Conservation (phyloP, 2,113 vertebrate species). For the Castor canadensis region DNA sequence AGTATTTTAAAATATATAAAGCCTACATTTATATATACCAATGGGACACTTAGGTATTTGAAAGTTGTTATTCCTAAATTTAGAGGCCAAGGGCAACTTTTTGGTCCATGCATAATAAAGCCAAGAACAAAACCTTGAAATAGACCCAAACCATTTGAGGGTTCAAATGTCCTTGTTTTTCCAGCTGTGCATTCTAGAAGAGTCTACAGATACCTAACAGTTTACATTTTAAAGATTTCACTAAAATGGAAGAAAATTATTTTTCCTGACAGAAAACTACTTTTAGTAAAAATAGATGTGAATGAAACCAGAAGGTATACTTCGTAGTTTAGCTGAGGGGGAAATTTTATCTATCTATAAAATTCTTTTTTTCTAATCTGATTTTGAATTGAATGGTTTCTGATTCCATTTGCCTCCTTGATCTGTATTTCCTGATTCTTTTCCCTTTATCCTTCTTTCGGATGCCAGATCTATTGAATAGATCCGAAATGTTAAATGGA, state of each 20-base stretch:
- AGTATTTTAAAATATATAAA: slow-evolving; percentile 3
- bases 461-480: background rate
- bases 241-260: slow-evolving; percentile 23
- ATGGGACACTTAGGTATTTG: slow-evolving; percentile 28
- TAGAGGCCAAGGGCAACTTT: slow-evolving; percentile 66
- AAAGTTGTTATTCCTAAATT: slow-evolving; percentile 42
- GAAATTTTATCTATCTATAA: slow-evolving; percentile 43
- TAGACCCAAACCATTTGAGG: slow-evolving; percentile 65
- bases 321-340: slow-evolving; percentile 41
- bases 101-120: slow-evolving; percentile 50
- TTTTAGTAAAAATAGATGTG: slow-evolving; percentile 56
- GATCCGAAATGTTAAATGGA: slow-evolving; percentile 11
- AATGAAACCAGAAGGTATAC: slow-evolving; percentile 58
- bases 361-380: slow-evolving; percentile 25
- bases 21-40: background rate
- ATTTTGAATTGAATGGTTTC: slow-evolving; percentile 54
- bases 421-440: background rate
- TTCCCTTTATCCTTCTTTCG: background rate
- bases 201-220: slow-evolving; percentile 56
- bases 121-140: slow-evolving; percentile 79
- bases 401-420: background rate
- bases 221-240: slow-evolving; percentile 62
- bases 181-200: slow-evolving; percentile 64
- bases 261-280: slow-evolving; percentile 56
- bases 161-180: slow-evolving; percentile 67